A percentile compares a stretch with the other conserved stretches of the same genome.
These are phyloP conservation scores for Gerris lacustris DNA, from an alignment of 2,888 invertebrate genomes.

Conservation along the genomic window DNA sequence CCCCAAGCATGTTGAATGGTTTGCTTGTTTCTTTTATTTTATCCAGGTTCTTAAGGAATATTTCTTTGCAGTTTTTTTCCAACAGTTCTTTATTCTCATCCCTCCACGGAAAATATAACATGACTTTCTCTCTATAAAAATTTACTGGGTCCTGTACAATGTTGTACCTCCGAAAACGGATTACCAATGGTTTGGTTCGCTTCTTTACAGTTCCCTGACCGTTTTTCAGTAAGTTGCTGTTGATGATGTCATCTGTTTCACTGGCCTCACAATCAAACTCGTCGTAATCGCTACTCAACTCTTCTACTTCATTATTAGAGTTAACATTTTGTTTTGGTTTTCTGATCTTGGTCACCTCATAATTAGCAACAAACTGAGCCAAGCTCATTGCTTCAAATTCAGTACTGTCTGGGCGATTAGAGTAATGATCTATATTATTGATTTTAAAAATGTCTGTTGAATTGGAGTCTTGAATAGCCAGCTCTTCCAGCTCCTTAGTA, in stretches of 20 bases:
- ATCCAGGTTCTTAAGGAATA: neutral
- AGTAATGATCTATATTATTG: constrained; percentile 30
- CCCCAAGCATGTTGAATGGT: neutral
- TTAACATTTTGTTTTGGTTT: too few relatives aligned
- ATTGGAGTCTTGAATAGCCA: neutral
- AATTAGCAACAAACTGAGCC: constrained; percentile 30
- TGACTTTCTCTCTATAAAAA: constrained; percentile 28
- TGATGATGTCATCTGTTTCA: neutral
- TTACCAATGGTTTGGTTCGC: constrained; percentile 5
- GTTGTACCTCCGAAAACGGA: constrained; percentile 17
- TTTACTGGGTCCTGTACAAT: constrained; percentile 23
- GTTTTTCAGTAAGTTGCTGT: neutral
- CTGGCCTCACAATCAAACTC: neutral
- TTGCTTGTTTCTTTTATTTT: neutral
- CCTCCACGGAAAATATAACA: constrained; percentile 30
- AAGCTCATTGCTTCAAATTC: constrained; percentile 29
- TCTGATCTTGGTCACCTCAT: too few relatives aligned
- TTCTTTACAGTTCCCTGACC: neutral
- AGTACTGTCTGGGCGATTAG: constrained; percentile 27
- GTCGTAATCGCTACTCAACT: constrained; percentile 2
- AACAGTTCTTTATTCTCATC: constrained; percentile 25
- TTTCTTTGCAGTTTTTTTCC: too few relatives aligned
- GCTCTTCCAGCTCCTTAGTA: constrained; percentile 2
- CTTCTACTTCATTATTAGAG: neutral
- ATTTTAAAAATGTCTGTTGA: constrained; percentile 11